Percentiles rank a stretch among this genome's conserved stretches.
These are phyloP conservation scores for Poecile montanus DNA, from an alignment of 2,797 vertebrate species.

Conservation along the genomic window DNA sequence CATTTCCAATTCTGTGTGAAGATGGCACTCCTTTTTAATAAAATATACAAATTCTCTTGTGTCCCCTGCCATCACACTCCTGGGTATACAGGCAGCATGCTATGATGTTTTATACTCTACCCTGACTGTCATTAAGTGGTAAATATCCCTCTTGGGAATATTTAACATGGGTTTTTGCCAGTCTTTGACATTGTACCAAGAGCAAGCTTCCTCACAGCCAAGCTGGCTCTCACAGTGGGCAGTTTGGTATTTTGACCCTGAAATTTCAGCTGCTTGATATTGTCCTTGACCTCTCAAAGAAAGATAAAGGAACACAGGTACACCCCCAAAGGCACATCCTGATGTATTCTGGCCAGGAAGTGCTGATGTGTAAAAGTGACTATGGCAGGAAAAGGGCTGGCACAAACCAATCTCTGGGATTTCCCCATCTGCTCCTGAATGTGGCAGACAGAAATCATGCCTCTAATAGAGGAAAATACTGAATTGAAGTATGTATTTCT, in stretches of 20 bases:
- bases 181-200: neutral
- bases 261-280: neutral
- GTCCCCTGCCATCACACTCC: neutral
- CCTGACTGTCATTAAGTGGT: neutral
- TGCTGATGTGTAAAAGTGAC: neutral
- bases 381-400: neutral
- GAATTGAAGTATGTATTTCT: neutral
- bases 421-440: neutral
- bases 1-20: neutral
- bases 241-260: neutral
- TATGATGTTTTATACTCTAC: neutral
- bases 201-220: rapidly evolving
- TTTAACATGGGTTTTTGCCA: neutral
- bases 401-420: neutral
- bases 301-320: neutral
- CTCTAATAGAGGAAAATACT: neutral
- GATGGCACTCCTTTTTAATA: neutral
- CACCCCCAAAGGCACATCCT: neutral
- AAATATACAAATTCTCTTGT: neutral
- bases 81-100: neutral
- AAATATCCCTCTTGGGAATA: neutral
- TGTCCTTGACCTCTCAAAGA: neutral
- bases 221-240: neutral
- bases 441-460: neutral
- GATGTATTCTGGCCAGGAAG: neutral